These are phyloP conservation scores for Salvelinus fontinalis DNA, from an alignment of 2,113 vertebrate species.

Conservation along the genomic window DNA sequence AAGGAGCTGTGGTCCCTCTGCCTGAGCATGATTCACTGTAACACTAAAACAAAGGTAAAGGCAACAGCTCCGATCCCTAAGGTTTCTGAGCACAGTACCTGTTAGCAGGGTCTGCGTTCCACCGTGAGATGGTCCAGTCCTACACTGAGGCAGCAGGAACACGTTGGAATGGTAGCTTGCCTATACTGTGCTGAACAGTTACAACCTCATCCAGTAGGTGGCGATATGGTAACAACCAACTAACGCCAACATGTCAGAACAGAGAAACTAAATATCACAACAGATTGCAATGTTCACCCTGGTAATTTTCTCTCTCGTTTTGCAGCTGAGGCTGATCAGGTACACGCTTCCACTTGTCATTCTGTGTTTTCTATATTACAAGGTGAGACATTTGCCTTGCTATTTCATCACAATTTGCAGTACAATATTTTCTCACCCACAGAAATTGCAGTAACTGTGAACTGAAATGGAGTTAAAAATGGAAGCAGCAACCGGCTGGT, in stretches of 20 bases:
- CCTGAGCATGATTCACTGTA: slow-evolving; percentile 75
- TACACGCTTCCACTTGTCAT: slow-evolving; percentile 78
- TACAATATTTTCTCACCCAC: slow-evolving; percentile 11
- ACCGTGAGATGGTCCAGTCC: too few species aligned
- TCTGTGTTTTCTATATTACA: slow-evolving; percentile 83
- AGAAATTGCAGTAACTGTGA: slow-evolving; percentile 13
- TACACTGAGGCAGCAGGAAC: too few species aligned
- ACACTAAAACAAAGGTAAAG: slow-evolving; percentile 67
- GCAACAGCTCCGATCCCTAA: neutral
- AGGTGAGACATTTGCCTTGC: slow-evolving; percentile 78
- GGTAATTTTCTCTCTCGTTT: slow-evolving; percentile 44
- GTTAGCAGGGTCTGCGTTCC: neutral
- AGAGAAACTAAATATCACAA: slow-evolving; percentile 5
- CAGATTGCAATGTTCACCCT: slow-evolving; percentile 20
- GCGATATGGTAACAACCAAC: slow-evolving; percentile 71
- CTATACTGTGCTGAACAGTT: neutral
- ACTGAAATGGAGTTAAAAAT: slow-evolving; percentile 2
- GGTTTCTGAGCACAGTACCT: neutral
- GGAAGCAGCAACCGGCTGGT: neutral
- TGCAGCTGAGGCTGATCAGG: slow-evolving; percentile 80
- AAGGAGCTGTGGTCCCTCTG: slow-evolving; percentile 81
- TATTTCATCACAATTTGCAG: slow-evolving; percentile 45
- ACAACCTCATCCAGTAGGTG: slow-evolving; percentile 74
- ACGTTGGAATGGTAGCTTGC: too few species aligned
- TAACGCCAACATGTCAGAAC: neutral